Evolutionary conservation across 2,113 vertebrate species (phyloP).

Genomic region (Anser cygnoides): DNA sequence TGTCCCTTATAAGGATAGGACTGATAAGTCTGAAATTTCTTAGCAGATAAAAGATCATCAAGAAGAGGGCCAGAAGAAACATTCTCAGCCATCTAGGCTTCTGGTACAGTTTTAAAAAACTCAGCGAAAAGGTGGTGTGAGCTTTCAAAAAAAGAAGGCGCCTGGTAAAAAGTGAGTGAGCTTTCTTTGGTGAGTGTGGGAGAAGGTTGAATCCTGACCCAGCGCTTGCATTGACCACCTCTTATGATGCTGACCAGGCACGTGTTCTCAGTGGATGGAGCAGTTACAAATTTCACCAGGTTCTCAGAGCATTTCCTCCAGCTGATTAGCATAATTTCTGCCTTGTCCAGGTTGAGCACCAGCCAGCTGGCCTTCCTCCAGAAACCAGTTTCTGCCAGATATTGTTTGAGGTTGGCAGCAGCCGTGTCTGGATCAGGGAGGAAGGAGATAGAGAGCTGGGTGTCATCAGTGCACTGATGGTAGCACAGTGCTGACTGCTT

Average conservation of each 20-base stretch:
- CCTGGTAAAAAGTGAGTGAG: neutral
- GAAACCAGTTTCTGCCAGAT: conserved; percentile 49
- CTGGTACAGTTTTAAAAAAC: neutral
- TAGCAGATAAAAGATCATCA: neutral
- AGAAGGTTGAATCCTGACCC: neutral
- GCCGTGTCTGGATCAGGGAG: conserved; percentile 32
- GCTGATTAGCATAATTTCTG: conserved; percentile 21
- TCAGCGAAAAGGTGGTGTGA: neutral
- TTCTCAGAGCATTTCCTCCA: conserved; percentile 20
- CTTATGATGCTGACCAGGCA: neutral
- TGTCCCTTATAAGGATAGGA: neutral
- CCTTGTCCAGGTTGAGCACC: conserved; percentile 49
- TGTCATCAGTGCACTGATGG: conserved; percentile 1
- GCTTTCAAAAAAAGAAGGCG: neutral
- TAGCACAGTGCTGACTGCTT: neutral
- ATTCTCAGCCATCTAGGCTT: neutral
- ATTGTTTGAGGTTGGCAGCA: conserved; percentile 55
- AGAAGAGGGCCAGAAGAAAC: neutral
- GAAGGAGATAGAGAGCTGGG: neutral
- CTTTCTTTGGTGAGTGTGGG: neutral
- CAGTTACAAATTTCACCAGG: conserved; percentile 23
- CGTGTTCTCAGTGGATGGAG: conserved; percentile 7
- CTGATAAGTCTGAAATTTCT: neutral
- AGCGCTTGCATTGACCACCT: neutral
- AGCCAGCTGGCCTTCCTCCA: conserved; percentile 60